Percentiles rank a stretch among this genome's conserved stretches.
These are phyloP conservation scores for Campoletis raptor DNA, from an alignment of 2,888 invertebrate species.

Conservation along the genomic window DNA sequence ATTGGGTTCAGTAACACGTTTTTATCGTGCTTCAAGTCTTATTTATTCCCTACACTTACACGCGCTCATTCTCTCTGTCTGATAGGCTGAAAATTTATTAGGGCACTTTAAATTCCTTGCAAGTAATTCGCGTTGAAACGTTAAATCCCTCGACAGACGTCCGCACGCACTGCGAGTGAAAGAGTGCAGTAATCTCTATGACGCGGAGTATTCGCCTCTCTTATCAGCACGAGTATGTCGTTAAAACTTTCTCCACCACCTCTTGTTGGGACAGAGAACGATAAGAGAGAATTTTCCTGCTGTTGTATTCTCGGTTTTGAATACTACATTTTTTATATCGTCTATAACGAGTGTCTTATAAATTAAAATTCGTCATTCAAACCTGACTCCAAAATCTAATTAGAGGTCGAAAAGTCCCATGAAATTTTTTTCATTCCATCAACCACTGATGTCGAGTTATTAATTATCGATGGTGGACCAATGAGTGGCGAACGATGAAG, in stretches of 20 bases:
- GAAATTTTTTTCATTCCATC: background rate
- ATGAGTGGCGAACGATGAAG: background rate
- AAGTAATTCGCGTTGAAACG: conserved; percentile 41
- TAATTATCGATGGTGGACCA: background rate
- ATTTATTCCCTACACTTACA: background rate
- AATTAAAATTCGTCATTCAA: background rate
- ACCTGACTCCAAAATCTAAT: background rate
- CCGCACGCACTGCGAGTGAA: conserved; percentile 12
- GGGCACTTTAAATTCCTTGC: conserved; percentile 52
- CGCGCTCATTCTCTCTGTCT: background rate
- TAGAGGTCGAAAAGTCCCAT: too few relatives aligned
- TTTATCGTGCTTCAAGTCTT: conserved; percentile 5
- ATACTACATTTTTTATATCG: background rate
- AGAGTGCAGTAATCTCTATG: conserved; percentile 36
- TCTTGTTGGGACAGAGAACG: background rate
- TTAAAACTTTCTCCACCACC: conserved; percentile 61
- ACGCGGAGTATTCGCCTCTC: conserved; percentile 38
- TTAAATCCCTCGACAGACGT: conserved; percentile 27
- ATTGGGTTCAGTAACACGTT: conserved; percentile 2
- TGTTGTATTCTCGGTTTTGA: background rate
- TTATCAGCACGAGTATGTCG: conserved; percentile 59
- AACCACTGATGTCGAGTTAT: background rate
- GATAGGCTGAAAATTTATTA: conserved; percentile 45
- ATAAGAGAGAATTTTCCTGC: conserved; percentile 42
- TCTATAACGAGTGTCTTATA: background rate